These are phyloP conservation scores for Melitaea athalia DNA, from an alignment of 2,888 invertebrate genomes.

Conservation along the genomic window DNA sequence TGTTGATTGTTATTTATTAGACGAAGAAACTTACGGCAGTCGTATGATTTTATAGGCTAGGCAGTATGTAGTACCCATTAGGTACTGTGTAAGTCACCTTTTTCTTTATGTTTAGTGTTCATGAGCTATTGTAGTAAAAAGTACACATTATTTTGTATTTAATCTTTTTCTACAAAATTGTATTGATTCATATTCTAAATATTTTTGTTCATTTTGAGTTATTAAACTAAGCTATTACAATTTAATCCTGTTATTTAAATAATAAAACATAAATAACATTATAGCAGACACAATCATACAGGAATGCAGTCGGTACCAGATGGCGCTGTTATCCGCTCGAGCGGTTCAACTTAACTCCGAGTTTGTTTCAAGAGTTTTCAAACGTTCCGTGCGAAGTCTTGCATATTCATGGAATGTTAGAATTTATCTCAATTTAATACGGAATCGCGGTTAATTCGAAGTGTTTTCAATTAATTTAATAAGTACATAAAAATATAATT, in stretches of 20 bases:
- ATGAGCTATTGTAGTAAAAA: too few relatives aligned
- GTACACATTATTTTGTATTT: too few relatives aligned
- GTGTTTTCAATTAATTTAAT: neutral
- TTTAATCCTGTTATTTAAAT: neutral
- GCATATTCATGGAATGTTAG: slow-evolving; percentile 34
- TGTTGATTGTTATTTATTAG: too few relatives aligned
- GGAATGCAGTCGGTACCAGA: slow-evolving; percentile 29
- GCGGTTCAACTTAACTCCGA: slow-evolving; percentile 31
- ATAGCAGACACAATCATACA: slow-evolving; percentile 21
- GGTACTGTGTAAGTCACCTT: too few relatives aligned
- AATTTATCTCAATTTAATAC: slow-evolving; percentile 21
- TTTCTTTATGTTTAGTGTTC: too few relatives aligned
- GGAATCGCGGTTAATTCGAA: slow-evolving; percentile 3
- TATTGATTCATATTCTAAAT: too few relatives aligned
- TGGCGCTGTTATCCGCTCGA: slow-evolving; percentile 33
- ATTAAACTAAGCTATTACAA: too few relatives aligned
- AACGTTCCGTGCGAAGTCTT: slow-evolving; percentile 24
- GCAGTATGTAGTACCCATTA: too few relatives aligned
- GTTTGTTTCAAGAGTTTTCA: slow-evolving; percentile 38
- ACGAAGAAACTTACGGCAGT: too few relatives aligned
- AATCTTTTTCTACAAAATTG: too few relatives aligned
- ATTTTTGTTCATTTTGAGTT: too few relatives aligned
- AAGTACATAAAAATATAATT: neutral
- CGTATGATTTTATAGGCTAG: too few relatives aligned
- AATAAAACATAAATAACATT: slow-evolving; percentile 19